Evolutionary conservation across 2,797 vertebrate genomes (phyloP).

Genomic region (Cercopithecus neglectus): DNA sequence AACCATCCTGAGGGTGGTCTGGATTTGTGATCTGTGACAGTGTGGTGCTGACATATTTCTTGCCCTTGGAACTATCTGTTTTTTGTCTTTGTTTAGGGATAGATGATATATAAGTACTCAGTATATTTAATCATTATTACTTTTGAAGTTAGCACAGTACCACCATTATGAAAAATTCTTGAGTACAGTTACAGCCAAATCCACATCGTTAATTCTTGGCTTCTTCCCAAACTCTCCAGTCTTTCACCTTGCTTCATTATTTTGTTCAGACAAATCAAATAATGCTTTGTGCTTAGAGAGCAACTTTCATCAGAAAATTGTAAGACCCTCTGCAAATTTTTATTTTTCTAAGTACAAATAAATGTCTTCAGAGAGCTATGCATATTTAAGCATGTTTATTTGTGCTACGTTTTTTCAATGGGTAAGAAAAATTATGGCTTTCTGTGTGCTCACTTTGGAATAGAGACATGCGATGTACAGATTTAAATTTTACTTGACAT

Average conservation of each 20-base stretch:
- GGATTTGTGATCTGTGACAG: slow-evolving; percentile 76
- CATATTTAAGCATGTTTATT: slow-evolving; percentile 65
- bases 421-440: slow-evolving; percentile 35
- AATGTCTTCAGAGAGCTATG: slow-evolving; percentile 45
- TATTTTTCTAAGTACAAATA: slow-evolving; percentile 68
- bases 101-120: slow-evolving; percentile 72
- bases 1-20: slow-evolving; percentile 86
- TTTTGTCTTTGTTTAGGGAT: slow-evolving; percentile 75
- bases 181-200: slow-evolving; percentile 69
- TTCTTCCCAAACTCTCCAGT: slow-evolving; percentile 68
- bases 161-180: slow-evolving; percentile 72
- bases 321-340: slow-evolving; percentile 60
- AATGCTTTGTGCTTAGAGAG: slow-evolving; percentile 69
- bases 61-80: slow-evolving; percentile 70
- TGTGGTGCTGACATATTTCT: slow-evolving; percentile 74
- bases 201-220: slow-evolving; percentile 76
- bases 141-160: slow-evolving; percentile 76
- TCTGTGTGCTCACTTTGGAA: slow-evolving; percentile 55
- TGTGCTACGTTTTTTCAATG: neutral
- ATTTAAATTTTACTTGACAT: slow-evolving; percentile 60
- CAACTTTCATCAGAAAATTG: slow-evolving; percentile 63
- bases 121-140: slow-evolving; percentile 76
- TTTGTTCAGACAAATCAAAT: slow-evolving; percentile 71
- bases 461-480: slow-evolving; percentile 50
- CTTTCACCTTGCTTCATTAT: slow-evolving; percentile 68